Evolutionary conservation across 2,888 invertebrate species (phyloP).

Genomic region (Melieria crassipennis): DNA sequence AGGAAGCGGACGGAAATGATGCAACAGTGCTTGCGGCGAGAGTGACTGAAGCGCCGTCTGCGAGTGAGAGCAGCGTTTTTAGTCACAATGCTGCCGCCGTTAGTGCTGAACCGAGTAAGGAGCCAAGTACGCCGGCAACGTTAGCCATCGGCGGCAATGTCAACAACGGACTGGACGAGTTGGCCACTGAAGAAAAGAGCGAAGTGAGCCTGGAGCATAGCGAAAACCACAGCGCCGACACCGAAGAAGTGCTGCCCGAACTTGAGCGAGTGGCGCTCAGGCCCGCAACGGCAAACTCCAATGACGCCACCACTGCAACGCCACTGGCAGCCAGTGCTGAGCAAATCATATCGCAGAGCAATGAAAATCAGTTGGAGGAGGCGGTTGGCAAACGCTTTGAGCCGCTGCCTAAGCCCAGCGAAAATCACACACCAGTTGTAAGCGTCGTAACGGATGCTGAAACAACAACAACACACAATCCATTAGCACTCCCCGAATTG

Average conservation of each 20-base stretch:
- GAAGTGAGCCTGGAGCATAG: not conserved
- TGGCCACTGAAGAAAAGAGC: not conserved
- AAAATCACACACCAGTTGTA: too few relatives aligned
- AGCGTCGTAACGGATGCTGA: not conserved
- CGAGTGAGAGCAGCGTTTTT: not conserved
- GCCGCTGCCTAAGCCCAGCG: not conserved
- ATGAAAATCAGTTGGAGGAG: constrained; percentile 16
- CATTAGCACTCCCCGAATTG: not conserved
- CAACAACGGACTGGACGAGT: constrained; percentile 33
- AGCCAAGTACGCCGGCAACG: not conserved
- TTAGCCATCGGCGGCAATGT: constrained; percentile 8
- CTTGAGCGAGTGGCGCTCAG: constrained; percentile 20
- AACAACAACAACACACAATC: not conserved
- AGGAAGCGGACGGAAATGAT: not conserved
- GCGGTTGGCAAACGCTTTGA: not conserved
- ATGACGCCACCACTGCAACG: not conserved
- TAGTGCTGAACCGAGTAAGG: not conserved
- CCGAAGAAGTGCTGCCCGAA: constrained; percentile 16
- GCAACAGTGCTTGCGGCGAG: too few relatives aligned
- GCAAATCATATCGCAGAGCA: constrained; percentile 4
- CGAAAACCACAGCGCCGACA: constrained; percentile 13
- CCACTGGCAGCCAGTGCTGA: not conserved
- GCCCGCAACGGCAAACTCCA: not conserved
- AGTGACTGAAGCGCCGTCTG: not conserved
- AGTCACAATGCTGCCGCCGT: not conserved